Percentiles rank a stretch among this genome's conserved stretches.
Evolutionary conservation across 2,888 invertebrate genomes (phyloP).

Genomic region (Nipponacmea schrenckii): DNA sequence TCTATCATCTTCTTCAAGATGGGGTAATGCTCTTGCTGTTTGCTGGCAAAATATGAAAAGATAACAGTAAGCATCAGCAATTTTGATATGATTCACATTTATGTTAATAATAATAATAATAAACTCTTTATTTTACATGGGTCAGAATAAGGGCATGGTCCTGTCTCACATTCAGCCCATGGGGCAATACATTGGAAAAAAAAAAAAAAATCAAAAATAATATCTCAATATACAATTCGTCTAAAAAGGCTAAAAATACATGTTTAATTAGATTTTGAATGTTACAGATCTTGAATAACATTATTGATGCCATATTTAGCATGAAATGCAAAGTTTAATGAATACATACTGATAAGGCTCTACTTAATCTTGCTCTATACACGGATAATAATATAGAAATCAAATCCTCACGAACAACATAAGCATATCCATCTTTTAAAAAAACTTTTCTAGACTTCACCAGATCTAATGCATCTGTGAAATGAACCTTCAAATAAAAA

Average conservation of each 20-base stretch:
- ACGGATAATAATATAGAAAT: slow-evolving; percentile 83
- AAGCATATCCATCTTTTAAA: slow-evolving; percentile 84
- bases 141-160: too few species aligned
- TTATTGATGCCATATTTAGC: too few species aligned
- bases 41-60: slow-evolving; percentile 67
- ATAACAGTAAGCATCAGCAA: not conserved
- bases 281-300: too few species aligned
- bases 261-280: too few species aligned
- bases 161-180: too few species aligned
- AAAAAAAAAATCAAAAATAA: too few species aligned
- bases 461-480: slow-evolving; percentile 86
- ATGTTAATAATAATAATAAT: too few species aligned
- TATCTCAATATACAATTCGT: too few species aligned
- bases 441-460: slow-evolving; percentile 83
- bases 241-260: too few species aligned
- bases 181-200: too few species aligned
- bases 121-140: too few species aligned
- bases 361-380: slow-evolving; percentile 79
- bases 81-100: not conserved
- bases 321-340: too few species aligned
- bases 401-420: slow-evolving; percentile 85
- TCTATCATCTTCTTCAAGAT: slow-evolving; percentile 86
- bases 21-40: slow-evolving; percentile 77
- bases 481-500: slow-evolving; percentile 81
- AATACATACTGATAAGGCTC: slow-evolving; percentile 73